Evolutionary conservation across 1,140 invertebrate species (phyloP).

Genomic region (Bathynomus jamesi): DNA sequence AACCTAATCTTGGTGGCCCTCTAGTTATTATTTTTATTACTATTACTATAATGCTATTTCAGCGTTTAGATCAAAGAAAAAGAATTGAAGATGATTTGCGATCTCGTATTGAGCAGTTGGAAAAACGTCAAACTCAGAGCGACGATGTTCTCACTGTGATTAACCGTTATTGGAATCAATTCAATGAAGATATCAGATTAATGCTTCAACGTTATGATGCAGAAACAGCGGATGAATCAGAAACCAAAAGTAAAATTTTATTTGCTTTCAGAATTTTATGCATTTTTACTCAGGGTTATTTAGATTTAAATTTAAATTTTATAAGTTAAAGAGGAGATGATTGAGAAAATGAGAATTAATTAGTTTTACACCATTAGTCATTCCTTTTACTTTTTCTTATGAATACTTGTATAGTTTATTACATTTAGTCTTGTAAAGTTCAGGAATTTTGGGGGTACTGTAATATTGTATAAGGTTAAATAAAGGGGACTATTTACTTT

Average conservation of each 20-base stretch:
- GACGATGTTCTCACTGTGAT: slow-evolving; percentile 96
- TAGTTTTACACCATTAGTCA: too few species aligned
- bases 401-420: too few species aligned
- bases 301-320: too few species aligned
- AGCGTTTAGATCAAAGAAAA: slow-evolving; percentile 83
- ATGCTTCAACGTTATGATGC: slow-evolving; percentile 92
- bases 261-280: too few species aligned
- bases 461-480: too few species aligned
- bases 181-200: slow-evolving; percentile 93
- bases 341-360: too few species aligned
- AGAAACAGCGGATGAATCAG: slow-evolving; percentile 91
- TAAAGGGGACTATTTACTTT: too few species aligned
- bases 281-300: background rate
- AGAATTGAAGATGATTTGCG: slow-evolving; percentile 79
- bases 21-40: slow-evolving; percentile 11
- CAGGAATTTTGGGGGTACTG: too few species aligned
- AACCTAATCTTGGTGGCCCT: too few species aligned
- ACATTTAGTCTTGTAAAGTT: too few species aligned
- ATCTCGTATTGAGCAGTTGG: slow-evolving; percentile 89
- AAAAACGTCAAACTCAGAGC: slow-evolving; percentile 93
- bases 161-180: slow-evolving; percentile 95
- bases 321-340: too few species aligned
- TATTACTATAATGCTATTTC: slow-evolving; percentile 27
- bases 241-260: slow-evolving; percentile 79
- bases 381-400: too few species aligned